A percentile compares a stretch with the other conserved stretches of the same genome.
Evolutionary conservation across 2,797 vertebrate species (phyloP).

Genomic region (Micrastur ruficollis): DNA sequence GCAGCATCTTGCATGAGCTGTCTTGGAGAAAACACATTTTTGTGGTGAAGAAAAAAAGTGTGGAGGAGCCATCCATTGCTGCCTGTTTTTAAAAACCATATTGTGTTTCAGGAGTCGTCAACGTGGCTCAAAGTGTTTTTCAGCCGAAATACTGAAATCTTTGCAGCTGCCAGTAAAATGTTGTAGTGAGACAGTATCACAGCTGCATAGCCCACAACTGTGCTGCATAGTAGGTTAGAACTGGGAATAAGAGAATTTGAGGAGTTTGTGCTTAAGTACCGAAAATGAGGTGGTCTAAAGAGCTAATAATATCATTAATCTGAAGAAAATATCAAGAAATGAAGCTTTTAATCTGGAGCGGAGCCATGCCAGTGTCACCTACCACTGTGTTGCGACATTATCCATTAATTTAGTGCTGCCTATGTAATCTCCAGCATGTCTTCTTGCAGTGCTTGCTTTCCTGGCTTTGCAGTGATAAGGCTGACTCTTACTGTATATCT

Average conservation of each 20-base stretch:
- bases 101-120: background rate
- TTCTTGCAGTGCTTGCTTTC: background rate
- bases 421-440: fast-evolving
- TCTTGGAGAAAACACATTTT: background rate
- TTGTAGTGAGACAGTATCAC: fast-evolving
- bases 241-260: background rate
- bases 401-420: background rate
- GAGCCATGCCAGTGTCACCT: fast-evolving
- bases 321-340: background rate
- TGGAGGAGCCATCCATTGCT: background rate
- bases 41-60: background rate
- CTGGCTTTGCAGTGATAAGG: background rate
- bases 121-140: fast-evolving
- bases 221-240: fast-evolving
- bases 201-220: background rate
- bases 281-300: background rate
- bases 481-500: background rate
- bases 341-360: background rate
- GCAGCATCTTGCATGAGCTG: background rate
- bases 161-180: background rate
- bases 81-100: no score
- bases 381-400: fast-evolving
- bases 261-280: background rate
- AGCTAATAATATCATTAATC: background rate
- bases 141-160: background rate